Evolutionary conservation across 2,113 vertebrate genomes (phyloP).

Genomic region (Datnioides undecimradiatus): DNA sequence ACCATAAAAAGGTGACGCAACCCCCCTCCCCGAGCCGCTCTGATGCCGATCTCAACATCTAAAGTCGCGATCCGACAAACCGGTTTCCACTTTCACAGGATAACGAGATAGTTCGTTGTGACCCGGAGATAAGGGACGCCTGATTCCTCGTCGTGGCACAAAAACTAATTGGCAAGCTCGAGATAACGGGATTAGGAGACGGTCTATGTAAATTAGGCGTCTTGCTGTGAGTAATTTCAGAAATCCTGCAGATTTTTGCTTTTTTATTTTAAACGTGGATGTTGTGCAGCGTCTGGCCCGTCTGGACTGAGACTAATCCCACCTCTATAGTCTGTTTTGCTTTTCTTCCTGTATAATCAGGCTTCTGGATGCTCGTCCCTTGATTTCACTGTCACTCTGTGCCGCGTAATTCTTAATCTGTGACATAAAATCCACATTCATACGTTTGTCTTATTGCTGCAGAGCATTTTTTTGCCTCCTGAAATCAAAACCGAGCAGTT

Average conservation of each 20-base stretch:
- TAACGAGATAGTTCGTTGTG: slow-evolving; percentile 44
- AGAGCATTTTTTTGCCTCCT: slow-evolving; percentile 5
- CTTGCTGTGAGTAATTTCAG: slow-evolving; percentile 17
- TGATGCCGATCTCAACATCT: slow-evolving; percentile 38
- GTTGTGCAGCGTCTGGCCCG: neutral
- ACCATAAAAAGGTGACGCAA: slow-evolving; percentile 7
- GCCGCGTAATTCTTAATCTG: slow-evolving; percentile 22
- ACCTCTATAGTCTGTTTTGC: neutral
- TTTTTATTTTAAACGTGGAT: slow-evolving; percentile 9
- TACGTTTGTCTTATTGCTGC: slow-evolving; percentile 1
- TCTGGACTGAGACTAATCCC: slow-evolving; percentile 42
- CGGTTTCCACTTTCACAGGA: slow-evolving; percentile 25
- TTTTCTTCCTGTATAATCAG: slow-evolving; percentile 17
- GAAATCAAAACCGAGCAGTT: neutral
- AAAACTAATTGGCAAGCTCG: slow-evolving; percentile 50
- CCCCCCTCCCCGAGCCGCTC: slow-evolving; percentile 10
- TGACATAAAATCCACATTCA: slow-evolving; percentile 22
- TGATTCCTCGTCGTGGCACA: slow-evolving; percentile 21
- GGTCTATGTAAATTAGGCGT: slow-evolving; percentile 19
- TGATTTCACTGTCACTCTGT: slow-evolving; percentile 21
- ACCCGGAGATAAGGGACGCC: slow-evolving; percentile 47
- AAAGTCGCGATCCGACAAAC: slow-evolving; percentile 35
- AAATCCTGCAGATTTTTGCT: neutral
- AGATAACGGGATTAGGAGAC: slow-evolving; percentile 51
- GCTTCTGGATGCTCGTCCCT: slow-evolving; percentile 22